Base-by-base conservation (phyloP, 2,888 invertebrate species). In the Poecilus cupreus region DNA sequence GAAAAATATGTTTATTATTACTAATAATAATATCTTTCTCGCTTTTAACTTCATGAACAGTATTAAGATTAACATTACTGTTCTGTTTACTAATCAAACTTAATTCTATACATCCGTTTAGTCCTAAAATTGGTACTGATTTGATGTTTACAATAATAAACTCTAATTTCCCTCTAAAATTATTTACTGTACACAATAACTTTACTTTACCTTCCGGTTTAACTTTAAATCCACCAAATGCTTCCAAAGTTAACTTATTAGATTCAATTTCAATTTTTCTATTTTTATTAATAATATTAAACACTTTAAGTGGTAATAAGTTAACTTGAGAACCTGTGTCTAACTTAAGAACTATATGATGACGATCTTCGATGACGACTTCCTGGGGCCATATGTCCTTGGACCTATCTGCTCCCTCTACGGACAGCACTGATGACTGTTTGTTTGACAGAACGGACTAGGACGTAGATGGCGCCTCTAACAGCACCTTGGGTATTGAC, bases 251-350 rank as follows among this genome's bases (percentile, higher is more conserved):
- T 51, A 51, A 16, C 13, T 51, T 51, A 16, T 13, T 51, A 51
- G 16, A 6, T n/a, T n/a, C n/a, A n/a, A n/a, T n/a, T n/a, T n/a
- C n/a, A 51, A 51, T 16, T 16, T 13, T 51, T 11, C 18, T 16
- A 16, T 13, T 18, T 51, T 51, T 51, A 18, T 16, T 51, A 51
- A 51, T 4, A 18, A 5, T 18, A 51, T 51, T 13, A 51, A 51
- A 51, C 5, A 51, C 13, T 16, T 51, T 16, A 51, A 16, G 3
- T 2, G 51, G 51, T 16, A 51, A 16, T 16, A 51, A 51, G 8
- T 51, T 51, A 16, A 51, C 51, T 51, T 51, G 51, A 16, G 51
- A 51, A 51, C 51, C 51, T 16, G 51, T 51, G 13, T 51, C 51
- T 51, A 51, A 51, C 18, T 51, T 51, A 51, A 51, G n/a, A n/a